phyloP scores from a whole-genome alignment of 1,140 invertebrate species.

The Linepithema humile region DNA sequence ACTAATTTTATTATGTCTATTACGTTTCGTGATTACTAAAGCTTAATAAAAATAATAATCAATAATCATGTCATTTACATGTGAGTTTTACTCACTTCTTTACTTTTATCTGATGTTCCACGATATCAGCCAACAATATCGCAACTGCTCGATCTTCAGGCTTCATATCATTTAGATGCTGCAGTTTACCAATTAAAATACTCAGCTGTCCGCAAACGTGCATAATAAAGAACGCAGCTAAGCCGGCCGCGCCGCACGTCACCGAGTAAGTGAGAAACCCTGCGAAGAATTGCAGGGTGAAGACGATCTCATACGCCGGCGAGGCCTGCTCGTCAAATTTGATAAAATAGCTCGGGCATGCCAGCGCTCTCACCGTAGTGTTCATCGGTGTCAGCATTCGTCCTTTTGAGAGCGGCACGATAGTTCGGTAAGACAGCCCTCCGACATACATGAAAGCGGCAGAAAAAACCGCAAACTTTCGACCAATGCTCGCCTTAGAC shows the following conservation, averaged over 20 bases:
- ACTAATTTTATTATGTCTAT: no score
- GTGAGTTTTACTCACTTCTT: constrained; percentile 17
- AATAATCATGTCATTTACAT: background rate
- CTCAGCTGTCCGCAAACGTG: constrained; percentile 63
- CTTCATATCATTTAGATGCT: background rate
- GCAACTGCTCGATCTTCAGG: background rate
- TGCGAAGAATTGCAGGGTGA: constrained; percentile 52
- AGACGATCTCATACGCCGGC: constrained; percentile 68
- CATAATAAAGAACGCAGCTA: constrained; percentile 57
- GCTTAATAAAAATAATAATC: background rate
- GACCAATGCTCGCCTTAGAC: constrained; percentile 46
- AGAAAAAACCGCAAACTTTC: constrained; percentile 46
- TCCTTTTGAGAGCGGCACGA: constrained; percentile 62
- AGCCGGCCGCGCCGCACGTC: constrained; percentile 30
- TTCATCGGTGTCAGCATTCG: constrained; percentile 49
- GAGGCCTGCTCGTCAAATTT: constrained; percentile 47
- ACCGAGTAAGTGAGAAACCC: constrained; percentile 57
- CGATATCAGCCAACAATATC: constrained; percentile 30
- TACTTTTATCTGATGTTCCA: constrained; percentile 54
- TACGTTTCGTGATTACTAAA: no score
- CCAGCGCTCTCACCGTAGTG: constrained; percentile 54
- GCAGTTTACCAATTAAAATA: constrained; percentile 52
- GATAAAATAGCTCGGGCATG: constrained; percentile 54
- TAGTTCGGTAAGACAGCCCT: constrained; percentile 58
- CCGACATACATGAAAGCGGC: constrained; percentile 62